These are phyloP conservation scores for Calycopis cecrops DNA, from an alignment of 1,140 invertebrate species.

Conservation along the genomic window DNA sequence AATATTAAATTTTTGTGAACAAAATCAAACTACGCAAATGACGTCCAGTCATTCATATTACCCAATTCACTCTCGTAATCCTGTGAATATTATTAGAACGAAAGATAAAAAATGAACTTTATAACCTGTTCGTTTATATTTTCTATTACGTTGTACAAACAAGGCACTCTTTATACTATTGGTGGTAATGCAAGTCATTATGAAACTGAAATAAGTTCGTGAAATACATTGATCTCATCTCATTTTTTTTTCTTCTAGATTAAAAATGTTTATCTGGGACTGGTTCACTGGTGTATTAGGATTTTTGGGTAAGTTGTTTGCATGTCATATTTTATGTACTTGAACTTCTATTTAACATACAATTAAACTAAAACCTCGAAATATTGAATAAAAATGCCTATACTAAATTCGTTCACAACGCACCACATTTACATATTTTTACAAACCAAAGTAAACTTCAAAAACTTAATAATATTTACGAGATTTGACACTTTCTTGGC, in stretches of 20 bases:
- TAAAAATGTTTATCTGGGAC: conserved; percentile 97
- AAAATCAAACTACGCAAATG: conserved; percentile 59
- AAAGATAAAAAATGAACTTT: conserved; percentile 4
- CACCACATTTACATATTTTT: too few species aligned
- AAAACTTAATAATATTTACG: too few species aligned
- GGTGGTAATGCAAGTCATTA: conserved; percentile 58
- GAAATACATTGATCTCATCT: conserved; percentile 26
- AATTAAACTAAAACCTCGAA: too few species aligned
- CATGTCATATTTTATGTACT: not conserved
- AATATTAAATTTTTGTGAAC: conserved; percentile 31
- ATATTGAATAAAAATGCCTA: too few species aligned
- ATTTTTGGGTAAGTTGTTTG: conserved; percentile 89
- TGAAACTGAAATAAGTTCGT: conserved; percentile 33
- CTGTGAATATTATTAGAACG: conserved; percentile 29
- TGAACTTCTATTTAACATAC: too few species aligned
- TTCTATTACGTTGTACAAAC: too few species aligned
- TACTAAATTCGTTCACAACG: too few species aligned
- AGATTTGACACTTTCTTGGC: too few species aligned
- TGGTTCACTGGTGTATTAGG: conserved; percentile 97
- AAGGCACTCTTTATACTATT: too few species aligned
- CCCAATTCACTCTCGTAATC: conserved; percentile 57
- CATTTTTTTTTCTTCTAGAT: conserved; percentile 49
- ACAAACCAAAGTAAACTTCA: too few species aligned
- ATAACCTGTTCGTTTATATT: not conserved
- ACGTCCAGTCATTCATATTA: conserved; percentile 67